Conservation (phyloP, 2,113 vertebrate species). For the Rhinoderma darwinii region DNA sequence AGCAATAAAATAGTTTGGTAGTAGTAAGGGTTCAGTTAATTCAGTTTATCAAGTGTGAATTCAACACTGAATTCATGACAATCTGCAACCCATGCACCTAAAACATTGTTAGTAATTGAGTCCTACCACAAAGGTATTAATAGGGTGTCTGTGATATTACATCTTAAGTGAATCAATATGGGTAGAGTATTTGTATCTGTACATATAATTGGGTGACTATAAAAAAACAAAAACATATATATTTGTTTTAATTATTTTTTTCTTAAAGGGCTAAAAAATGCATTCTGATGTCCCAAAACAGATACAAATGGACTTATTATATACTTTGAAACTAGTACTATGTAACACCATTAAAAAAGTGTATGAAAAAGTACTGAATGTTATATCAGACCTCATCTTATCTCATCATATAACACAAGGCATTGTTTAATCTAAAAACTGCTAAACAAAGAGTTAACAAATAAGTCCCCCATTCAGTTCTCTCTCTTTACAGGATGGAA, state of each 20-base stretch:
- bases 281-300: background rate
- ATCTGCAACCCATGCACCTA: background rate
- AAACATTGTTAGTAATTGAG: background rate
- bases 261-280: too few relatives aligned
- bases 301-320: background rate
- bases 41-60: background rate
- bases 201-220: background rate
- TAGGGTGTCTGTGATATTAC: background rate
- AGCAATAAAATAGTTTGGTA: too few relatives aligned
- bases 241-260: too few relatives aligned
- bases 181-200: background rate
- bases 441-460: background rate
- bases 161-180: background rate
- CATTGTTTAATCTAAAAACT: background rate
- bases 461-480: background rate
- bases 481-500: background rate
- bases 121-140: background rate
- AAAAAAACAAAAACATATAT: too few relatives aligned
- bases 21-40: too few relatives aligned
- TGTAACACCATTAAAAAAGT: too few relatives aligned
- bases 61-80: background rate
- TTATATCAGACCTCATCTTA: background rate
- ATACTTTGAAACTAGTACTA: background rate
- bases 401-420: background rate
- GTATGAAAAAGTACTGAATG: background rate